These are phyloP conservation scores for Lycodopsis pacificus DNA, from an alignment of 2,797 vertebrate genomes.

Conservation along the genomic window DNA sequence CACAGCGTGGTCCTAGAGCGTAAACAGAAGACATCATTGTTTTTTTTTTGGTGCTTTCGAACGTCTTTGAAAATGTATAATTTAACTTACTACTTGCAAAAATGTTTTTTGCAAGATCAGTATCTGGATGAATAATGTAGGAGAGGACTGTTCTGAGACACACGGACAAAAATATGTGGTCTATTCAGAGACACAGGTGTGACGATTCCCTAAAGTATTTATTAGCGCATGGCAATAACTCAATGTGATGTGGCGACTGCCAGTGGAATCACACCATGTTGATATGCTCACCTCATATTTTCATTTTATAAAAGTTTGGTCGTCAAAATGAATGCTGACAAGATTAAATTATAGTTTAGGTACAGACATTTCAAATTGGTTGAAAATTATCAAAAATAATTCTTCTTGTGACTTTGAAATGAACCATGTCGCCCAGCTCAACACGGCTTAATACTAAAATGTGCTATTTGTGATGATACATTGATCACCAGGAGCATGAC, in stretches of 20 bases:
- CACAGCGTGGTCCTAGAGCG: constrained; percentile 73
- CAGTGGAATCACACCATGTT: background rate
- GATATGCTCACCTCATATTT: background rate
- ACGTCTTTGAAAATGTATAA: background rate
- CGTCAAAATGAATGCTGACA: no score
- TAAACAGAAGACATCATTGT: constrained; percentile 20
- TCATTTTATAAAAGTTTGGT: background rate
- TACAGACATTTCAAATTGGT: background rate
- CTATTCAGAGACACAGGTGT: background rate
- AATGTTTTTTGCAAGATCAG: background rate
- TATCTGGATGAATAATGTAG: constrained; percentile 11
- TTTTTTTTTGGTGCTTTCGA: background rate
- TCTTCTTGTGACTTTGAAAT: background rate
- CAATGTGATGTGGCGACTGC: background rate
- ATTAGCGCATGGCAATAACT: background rate
- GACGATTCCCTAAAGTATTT: background rate
- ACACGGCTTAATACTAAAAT: constrained; percentile 3
- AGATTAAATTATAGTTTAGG: no score
- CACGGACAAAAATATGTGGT: background rate
- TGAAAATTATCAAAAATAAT: background rate
- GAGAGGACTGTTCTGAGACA: constrained; percentile 8
- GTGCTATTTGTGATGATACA: background rate
- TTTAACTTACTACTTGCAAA: background rate
- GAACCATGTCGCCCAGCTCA: background rate
- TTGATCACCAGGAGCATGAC: constrained; percentile 17